Evolutionary conservation across 2,113 vertebrate species (phyloP).

Genomic region (Opisthocomus hoazin): DNA sequence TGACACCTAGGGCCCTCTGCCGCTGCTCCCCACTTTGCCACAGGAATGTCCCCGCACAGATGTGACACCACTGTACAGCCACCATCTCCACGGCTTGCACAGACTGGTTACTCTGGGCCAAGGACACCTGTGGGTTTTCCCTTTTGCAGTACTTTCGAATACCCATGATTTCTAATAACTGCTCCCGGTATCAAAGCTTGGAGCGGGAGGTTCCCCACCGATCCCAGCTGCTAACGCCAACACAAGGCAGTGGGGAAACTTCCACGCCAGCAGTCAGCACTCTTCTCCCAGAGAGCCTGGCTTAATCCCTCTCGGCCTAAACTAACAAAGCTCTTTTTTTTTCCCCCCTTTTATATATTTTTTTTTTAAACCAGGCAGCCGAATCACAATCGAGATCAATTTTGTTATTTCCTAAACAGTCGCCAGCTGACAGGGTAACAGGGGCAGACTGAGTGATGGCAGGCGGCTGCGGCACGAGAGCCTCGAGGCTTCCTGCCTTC

Average conservation of each 20-base stretch:
- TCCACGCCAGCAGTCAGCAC: background rate
- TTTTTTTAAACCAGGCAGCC: background rate
- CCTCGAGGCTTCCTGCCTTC: background rate
- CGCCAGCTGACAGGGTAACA: background rate
- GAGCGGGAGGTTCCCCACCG: background rate
- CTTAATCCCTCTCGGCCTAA: background rate
- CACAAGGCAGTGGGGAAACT: background rate
- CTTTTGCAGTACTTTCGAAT: background rate
- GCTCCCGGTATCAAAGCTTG: background rate
- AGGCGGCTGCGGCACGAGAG: background rate
- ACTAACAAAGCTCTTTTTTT: background rate
- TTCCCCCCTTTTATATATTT: background rate
- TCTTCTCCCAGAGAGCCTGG: background rate
- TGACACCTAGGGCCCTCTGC: background rate
- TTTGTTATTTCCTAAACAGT: background rate
- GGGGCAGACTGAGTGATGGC: background rate
- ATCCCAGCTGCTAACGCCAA: background rate
- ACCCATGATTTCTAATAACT: background rate
- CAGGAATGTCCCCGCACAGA: background rate
- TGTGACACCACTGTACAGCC: background rate
- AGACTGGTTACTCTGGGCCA: background rate
- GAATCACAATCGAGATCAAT: background rate
- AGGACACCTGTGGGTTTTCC: background rate
- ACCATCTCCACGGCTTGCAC: fast-evolving
- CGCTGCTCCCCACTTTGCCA: background rate